Evolutionary conservation across 2,797 vertebrate genomes (phyloP).

Genomic region (Philypnodon macrostomus): DNA sequence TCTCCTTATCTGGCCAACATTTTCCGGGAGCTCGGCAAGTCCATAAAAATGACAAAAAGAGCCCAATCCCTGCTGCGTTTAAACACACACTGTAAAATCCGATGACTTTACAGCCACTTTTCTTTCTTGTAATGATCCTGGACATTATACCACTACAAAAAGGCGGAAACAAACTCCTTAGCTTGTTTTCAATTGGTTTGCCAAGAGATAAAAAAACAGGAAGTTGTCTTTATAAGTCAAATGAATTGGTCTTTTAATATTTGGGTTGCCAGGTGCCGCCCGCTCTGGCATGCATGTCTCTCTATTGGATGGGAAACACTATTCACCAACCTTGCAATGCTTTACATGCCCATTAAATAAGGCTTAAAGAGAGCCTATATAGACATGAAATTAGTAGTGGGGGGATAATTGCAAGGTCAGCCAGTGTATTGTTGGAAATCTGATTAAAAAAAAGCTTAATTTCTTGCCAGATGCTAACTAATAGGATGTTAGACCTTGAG

Average conservation of each 20-base stretch:
- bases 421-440: conserved; percentile 45
- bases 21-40: conserved; percentile 40
- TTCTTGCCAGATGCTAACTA: conserved; percentile 24
- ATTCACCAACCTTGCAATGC: conserved; percentile 53
- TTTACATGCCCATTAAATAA: conserved; percentile 65
- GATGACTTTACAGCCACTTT: conserved; percentile 59
- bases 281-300: conserved; percentile 49
- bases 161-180: conserved; percentile 3
- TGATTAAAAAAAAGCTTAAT: conserved; percentile 49
- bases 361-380: conserved; percentile 50
- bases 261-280: conserved; percentile 58
- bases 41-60: conserved; percentile 61
- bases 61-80: conserved; percentile 47
- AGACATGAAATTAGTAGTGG: conserved; percentile 53
- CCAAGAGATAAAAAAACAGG: conserved; percentile 46
- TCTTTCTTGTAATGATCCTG: conserved; percentile 50
- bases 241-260: conserved; percentile 63
- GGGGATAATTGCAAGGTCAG: conserved; percentile 56
- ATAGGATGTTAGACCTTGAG: conserved; percentile 40
- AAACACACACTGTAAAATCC: conserved; percentile 62
- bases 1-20: conserved; percentile 22
- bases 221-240: conserved; percentile 56
- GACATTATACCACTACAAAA: conserved; percentile 26
- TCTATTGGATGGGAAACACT: conserved; percentile 33
- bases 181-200: conserved; percentile 26